Base-by-base conservation (phyloP, 1,140 invertebrate genomes). In the Hypothenemus hampei region DNA sequence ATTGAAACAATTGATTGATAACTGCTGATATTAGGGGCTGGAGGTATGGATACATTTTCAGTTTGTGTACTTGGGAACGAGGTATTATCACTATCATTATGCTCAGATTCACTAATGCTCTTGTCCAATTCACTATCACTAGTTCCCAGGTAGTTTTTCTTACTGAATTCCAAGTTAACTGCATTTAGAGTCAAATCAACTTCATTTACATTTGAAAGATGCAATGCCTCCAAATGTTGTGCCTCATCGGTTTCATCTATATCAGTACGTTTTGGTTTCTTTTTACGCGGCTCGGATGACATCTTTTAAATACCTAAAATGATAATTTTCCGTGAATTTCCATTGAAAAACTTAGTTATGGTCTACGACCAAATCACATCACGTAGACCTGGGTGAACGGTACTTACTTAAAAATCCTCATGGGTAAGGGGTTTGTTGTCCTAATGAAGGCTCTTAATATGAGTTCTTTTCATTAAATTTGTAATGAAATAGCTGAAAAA, bases 231-330 rank as follows among this genome's bases (percentile, higher is more conserved):
- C n/a, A 63, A 43, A 49, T 63, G 67, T 20, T 66, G 63, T 20
- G 69, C 70, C n/a, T 74, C 68, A 15, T 72, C 68, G 11, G 73
- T 70, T 58, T 79, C 78, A 61, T 81, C 78, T n/a, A 72, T 71
- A 45, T 77, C 73, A 23, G 78, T 75, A 37, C 84, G 78, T 59
- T 83, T 77, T 58, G 81, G 79, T 64, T 86, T 86, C 70, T 87
- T 87, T 72, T 86, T 87, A 29, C 82, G 81, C 55, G 85, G 84
- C 69, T 84, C 83, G 59, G 77, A 81, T 69, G 77, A 75, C 77
- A 79, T 80, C n/a, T n/a, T n/a, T n/a, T n/a, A n/a, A n/a, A n/a
- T n/a, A n/a, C n/a, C n/a, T n/a, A n/a, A n/a, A n/a, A n/a, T n/a
- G n/a, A n/a, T 20, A n/a, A n/a, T n/a, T n/a, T n/a, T n/a, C n/a